phyloP scores from a whole-genome alignment of 2,113 vertebrate genomes.

The Oceanodroma tethys region DNA sequence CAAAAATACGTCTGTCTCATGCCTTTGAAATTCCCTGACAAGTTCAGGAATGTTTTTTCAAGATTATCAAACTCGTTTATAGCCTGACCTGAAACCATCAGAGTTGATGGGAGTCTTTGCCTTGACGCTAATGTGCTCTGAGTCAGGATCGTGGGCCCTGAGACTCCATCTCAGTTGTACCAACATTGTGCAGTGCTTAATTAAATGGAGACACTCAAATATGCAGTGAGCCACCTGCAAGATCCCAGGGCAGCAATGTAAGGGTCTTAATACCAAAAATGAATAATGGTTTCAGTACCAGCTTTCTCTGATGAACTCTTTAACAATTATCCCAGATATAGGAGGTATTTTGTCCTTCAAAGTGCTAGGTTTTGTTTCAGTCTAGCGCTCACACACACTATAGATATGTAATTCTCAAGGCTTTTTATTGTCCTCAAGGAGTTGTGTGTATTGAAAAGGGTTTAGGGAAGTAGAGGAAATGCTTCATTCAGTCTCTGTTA shows the following conservation, averaged over 20 bases:
- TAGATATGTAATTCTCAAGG: neutral
- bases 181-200: neutral
- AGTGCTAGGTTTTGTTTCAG: neutral
- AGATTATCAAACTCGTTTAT: neutral
- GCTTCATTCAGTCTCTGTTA: neutral
- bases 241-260: neutral
- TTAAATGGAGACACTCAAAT: neutral
- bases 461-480: neutral
- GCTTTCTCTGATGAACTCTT: neutral
- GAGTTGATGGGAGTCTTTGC: neutral
- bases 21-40: neutral
- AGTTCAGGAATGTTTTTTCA: neutral
- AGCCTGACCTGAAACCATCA: neutral
- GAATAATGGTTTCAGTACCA: neutral
- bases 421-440: neutral
- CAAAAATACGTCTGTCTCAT: neutral
- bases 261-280: neutral
- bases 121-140: neutral
- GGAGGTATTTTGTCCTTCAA: neutral
- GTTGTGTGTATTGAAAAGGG: neutral
- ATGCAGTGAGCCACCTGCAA: neutral
- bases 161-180: neutral
- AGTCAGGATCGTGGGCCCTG: neutral
- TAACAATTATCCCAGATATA: neutral
- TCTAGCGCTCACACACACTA: neutral